Base-by-base conservation (phyloP, 2,797 vertebrate genomes). In the Enteromius trimaculatus region DNA sequence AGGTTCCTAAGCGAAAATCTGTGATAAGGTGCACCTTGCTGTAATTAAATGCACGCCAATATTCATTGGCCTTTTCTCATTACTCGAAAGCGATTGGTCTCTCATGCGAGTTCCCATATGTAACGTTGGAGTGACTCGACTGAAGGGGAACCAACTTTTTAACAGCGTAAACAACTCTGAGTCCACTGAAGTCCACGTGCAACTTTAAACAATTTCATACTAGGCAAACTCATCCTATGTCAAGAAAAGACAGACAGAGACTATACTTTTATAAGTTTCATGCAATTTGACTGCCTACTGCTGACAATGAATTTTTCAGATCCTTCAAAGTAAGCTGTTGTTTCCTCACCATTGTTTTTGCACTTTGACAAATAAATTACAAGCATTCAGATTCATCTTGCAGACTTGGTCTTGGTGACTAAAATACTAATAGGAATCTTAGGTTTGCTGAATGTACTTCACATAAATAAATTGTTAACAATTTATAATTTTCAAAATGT, bases 301-400 rank as follows among this genome's bases (percentile, higher is more conserved):
- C 39, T 69, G 68, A 51, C n/a, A 51, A 62, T 74, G 34, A 81
- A 77, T 55, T 60, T 60, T 37, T 78, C 81, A 72, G 66, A 53
- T 64, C 66, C n/a, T 66, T 37, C n/a, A 64, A 55, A 68, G 49
- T 42, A n/a, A 86, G 87, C 49, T 90, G 85, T 84, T 88, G 85
- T 88, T 87, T 83, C 58, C 55, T 79, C 34, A 16, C 68, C 58
- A 62, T 26, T 88, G 81, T 87, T 55, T 31, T 74, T 55, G 5
- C 71, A 16, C 84, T 91, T 88, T 91, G 90, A 91, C 88, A 90
- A 86, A 88, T 92, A 89, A 90, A 92, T 90, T 39, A 90, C 86
- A 88, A 76, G 81, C 84, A 87, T 77, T 37, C 39, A 87, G 81
- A 88, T 81, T 80, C 68, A 87, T 89, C 89, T 42, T 84, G 66